Percentiles rank a stretch among this genome's conserved stretches.
phyloP scores from a whole-genome alignment of 2,888 invertebrate species.

The Synanthedon formicaeformis region DNA sequence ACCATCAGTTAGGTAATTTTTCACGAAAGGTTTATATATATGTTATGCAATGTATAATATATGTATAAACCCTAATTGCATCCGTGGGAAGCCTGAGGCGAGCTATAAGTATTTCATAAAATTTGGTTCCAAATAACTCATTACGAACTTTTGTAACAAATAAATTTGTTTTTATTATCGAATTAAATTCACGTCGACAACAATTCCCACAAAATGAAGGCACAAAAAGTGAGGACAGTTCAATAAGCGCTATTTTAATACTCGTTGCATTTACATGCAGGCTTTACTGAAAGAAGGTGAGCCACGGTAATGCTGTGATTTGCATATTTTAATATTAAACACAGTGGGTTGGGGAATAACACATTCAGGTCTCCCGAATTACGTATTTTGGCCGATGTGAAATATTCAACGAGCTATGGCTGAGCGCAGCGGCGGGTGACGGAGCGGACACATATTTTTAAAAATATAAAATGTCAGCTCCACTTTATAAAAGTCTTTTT shows the following conservation, averaged over 20 bases:
- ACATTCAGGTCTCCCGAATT: constrained; percentile 33
- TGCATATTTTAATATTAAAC: constrained; percentile 61
- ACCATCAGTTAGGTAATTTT: too few relatives aligned
- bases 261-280: constrained; percentile 30
- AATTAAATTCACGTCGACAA: neutral
- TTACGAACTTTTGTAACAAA: too few relatives aligned
- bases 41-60: too few relatives aligned
- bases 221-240: neutral
- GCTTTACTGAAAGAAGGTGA: constrained; percentile 23
- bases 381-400: constrained; percentile 36
- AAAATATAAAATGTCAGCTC: neutral
- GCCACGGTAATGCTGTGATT: constrained; percentile 48
- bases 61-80: too few relatives aligned
- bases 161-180: too few relatives aligned
- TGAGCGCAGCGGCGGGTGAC: neutral
- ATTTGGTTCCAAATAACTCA: too few relatives aligned
- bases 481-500: too few relatives aligned
- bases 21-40: too few relatives aligned
- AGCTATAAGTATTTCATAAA: too few relatives aligned
- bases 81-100: too few relatives aligned
- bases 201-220: neutral
- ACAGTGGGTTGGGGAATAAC: constrained; percentile 22
- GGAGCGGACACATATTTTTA: constrained; percentile 2
- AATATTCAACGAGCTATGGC: constrained; percentile 33
- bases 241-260: constrained; percentile 12